Conservation (phyloP, 2,888 invertebrate genomes). For the Hemaris fuciformis region DNA sequence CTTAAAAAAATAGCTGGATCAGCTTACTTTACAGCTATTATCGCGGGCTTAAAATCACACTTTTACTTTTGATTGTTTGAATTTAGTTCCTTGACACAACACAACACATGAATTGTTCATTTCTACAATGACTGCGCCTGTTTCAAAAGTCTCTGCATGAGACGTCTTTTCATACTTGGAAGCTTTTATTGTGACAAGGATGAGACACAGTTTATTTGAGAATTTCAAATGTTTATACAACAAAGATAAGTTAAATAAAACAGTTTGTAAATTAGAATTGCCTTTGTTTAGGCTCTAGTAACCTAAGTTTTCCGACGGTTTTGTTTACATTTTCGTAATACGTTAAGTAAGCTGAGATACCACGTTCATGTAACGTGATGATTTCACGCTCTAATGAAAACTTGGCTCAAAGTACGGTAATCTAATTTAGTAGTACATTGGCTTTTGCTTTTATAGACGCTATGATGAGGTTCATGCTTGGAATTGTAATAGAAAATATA, state of each 20-base stretch:
- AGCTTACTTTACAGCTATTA: no score
- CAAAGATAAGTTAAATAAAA: neutral
- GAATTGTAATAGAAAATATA: neutral
- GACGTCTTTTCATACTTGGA: no score
- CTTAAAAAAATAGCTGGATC: no score
- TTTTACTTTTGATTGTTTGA: no score
- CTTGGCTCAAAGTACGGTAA: neutral
- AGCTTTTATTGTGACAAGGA: neutral
- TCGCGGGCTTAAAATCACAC: no score
- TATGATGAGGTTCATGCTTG: neutral
- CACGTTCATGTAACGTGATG: neutral
- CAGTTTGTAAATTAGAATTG: neutral
- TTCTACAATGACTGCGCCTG: no score
- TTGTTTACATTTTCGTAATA: neutral
- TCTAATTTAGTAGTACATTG: neutral
- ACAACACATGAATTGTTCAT: no score
- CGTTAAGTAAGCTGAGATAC: neutral
- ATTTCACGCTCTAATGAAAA: conserved; percentile 4
- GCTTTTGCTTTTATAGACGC: neutral
- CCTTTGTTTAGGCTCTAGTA: neutral
- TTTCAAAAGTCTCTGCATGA: no score
- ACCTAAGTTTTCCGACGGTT: neutral
- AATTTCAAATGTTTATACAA: no score
- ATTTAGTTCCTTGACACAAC: no score
- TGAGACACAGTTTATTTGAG: no score